Percentiles rank a stretch among this genome's conserved stretches.
These are phyloP conservation scores for Clostera curtula DNA, from an alignment of 2,888 invertebrate species.

Conservation along the genomic window DNA sequence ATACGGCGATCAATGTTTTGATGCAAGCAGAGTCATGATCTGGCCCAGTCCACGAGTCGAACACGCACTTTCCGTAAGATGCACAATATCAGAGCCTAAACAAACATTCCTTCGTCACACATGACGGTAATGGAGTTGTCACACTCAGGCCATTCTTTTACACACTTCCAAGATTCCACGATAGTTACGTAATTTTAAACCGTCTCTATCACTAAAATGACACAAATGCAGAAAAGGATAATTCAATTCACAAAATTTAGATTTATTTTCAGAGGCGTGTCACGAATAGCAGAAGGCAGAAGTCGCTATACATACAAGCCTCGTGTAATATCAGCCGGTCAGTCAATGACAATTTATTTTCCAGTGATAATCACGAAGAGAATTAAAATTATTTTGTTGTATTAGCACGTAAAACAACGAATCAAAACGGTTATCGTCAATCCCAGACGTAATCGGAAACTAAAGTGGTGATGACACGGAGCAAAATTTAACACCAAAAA, in stretches of 20 bases:
- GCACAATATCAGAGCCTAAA: conserved; percentile 73
- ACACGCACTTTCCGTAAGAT: conserved; percentile 67
- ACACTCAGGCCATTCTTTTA: conserved; percentile 74
- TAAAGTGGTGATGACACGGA: conserved; percentile 70
- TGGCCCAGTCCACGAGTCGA: conserved; percentile 63
- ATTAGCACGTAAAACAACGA: conserved; percentile 56
- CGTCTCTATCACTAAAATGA: conserved; percentile 68
- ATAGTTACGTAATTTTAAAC: conserved; percentile 74
- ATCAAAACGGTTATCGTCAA: conserved; percentile 54
- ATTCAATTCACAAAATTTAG: conserved; percentile 70
- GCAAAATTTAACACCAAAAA: conserved; percentile 75
- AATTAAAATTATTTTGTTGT: conserved; percentile 51
- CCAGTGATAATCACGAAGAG: conserved; percentile 58
- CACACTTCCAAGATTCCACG: conserved; percentile 72
- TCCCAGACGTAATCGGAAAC: conserved; percentile 57
- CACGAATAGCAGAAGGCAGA: conserved; percentile 73
- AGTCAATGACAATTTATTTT: conserved; percentile 74
- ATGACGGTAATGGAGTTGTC: conserved; percentile 73
- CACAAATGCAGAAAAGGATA: conserved; percentile 68
- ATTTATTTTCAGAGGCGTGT: conserved; percentile 75
- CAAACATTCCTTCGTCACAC: conserved; percentile 75
- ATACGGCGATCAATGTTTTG: conserved; percentile 70
- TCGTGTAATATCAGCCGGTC: conserved; percentile 77
- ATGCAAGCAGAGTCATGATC: conserved; percentile 71
- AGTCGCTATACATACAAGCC: conserved; percentile 75